Percentiles rank a stretch among this genome's conserved stretches.
These are phyloP conservation scores for Drosophila rhopaloa DNA, from an alignment of 1,140 invertebrate genomes.

Conservation along the genomic window DNA sequence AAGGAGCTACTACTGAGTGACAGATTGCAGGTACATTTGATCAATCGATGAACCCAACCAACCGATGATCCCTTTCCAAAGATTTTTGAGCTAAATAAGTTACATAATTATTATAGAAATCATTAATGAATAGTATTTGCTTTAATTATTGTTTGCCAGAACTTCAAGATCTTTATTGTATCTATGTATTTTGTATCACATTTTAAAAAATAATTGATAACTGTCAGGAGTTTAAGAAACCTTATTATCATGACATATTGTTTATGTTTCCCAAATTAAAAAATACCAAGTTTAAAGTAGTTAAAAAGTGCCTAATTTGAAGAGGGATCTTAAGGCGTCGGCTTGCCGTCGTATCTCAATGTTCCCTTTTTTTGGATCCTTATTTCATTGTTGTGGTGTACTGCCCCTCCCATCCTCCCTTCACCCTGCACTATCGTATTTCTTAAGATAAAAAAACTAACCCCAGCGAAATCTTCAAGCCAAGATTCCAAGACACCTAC, in stretches of 20 bases:
- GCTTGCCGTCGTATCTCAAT: slow-evolving; percentile 13
- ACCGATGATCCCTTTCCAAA: slow-evolving; percentile 1
- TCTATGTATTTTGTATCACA: too few relatives aligned
- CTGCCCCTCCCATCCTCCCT: slow-evolving; percentile 12
- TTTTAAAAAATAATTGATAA: too few relatives aligned
- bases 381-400: slow-evolving; percentile 33
- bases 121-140: too few relatives aligned
- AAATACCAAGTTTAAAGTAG: too few relatives aligned
- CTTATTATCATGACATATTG: too few relatives aligned
- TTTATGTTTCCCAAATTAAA: too few relatives aligned
- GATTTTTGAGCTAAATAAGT: not conserved
- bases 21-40: slow-evolving; percentile 16
- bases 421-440: slow-evolving; percentile 19
- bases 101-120: too few relatives aligned
- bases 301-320: not conserved
- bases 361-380: slow-evolving; percentile 1
- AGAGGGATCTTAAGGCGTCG: slow-evolving; percentile 12
- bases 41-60: not conserved
- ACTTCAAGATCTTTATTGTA: too few relatives aligned
- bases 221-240: too few relatives aligned
- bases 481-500: slow-evolving; percentile 23
- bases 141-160: too few relatives aligned
- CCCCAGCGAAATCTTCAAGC: slow-evolving; percentile 32
- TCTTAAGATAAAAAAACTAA: slow-evolving; percentile 21
- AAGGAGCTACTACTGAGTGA: not conserved